These are phyloP conservation scores for Himalopsyche anomala DNA, from an alignment of 2,888 invertebrate species.

Conservation along the genomic window DNA sequence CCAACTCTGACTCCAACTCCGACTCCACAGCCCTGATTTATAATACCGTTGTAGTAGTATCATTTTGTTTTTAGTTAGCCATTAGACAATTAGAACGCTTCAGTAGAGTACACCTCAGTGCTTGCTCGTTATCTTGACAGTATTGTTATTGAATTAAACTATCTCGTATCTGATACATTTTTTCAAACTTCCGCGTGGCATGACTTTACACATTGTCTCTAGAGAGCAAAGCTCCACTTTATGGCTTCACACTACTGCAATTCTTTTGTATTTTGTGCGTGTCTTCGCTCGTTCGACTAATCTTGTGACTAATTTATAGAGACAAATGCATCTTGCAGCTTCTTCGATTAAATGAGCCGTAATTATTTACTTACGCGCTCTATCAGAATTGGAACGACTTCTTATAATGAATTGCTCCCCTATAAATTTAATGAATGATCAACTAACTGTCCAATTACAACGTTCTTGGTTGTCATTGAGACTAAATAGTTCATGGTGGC, in stretches of 20 bases:
- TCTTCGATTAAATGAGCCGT: constrained; percentile 1
- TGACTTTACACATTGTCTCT: neutral
- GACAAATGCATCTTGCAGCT: neutral
- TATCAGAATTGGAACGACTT: neutral
- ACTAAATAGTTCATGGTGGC: no score
- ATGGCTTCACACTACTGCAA: neutral
- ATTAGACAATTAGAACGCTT: no score
- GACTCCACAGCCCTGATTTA: no score
- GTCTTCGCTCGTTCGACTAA: neutral
- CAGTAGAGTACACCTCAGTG: neutral
- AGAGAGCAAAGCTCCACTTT: constrained; percentile 29
- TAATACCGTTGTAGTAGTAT: no score
- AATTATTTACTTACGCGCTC: neutral
- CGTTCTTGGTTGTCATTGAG: no score
- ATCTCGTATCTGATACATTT: neutral
- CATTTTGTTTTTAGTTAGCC: no score
- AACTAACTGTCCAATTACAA: no score
- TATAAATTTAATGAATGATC: no score
- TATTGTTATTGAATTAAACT: neutral
- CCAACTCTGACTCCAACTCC: no score
- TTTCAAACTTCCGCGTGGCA: constrained; percentile 18
- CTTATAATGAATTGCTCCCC: no score
- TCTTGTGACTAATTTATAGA: constrained; percentile 6
- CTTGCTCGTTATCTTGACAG: neutral
- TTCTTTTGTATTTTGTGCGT: constrained; percentile 37